Evolutionary conservation across 2,888 invertebrate species (phyloP).

Genomic region (Amiota communis): DNA sequence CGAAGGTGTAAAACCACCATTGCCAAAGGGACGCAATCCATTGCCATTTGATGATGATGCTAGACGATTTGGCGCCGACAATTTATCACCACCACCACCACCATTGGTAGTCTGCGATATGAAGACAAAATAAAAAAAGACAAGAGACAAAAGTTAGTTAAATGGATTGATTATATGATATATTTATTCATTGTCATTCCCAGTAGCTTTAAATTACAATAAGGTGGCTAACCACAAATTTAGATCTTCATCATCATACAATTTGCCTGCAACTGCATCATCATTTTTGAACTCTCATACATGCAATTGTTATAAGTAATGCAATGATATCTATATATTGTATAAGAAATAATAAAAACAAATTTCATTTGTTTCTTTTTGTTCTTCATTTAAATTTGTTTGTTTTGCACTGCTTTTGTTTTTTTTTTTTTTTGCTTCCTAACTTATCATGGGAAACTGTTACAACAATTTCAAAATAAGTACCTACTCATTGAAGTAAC

Average conservation of each 20-base stretch:
- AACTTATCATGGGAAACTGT: conserved; percentile 65
- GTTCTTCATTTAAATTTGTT: no score
- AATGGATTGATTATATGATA: neutral
- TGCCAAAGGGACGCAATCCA: conserved; percentile 53
- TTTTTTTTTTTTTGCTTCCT: conserved; percentile 43
- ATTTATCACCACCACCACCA: neutral
- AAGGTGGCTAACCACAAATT: neutral
- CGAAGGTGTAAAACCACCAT: conserved; percentile 60
- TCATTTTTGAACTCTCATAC: conserved; percentile 18
- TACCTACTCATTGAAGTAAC: no score
- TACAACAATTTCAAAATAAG: conserved; percentile 58
- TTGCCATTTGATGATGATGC: conserved; percentile 39
- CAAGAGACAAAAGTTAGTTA: neutral
- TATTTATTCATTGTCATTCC: conserved; percentile 32
- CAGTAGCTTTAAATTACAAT: conserved; percentile 13
- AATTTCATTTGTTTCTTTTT: no score
- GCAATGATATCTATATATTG: no score
- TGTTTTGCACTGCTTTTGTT: neutral
- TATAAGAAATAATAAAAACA: neutral
- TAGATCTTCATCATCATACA: neutral
- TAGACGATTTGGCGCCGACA: conserved; percentile 53
- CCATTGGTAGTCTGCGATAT: conserved; percentile 41
- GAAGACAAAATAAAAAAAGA: no score
- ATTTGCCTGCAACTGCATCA: neutral
- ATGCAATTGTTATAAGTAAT: neutral